A percentile compares a stretch with the other conserved stretches of the same genome.
Conservation (phyloP, 2,888 invertebrate genomes). For the Chrysolina haemoptera region DNA sequence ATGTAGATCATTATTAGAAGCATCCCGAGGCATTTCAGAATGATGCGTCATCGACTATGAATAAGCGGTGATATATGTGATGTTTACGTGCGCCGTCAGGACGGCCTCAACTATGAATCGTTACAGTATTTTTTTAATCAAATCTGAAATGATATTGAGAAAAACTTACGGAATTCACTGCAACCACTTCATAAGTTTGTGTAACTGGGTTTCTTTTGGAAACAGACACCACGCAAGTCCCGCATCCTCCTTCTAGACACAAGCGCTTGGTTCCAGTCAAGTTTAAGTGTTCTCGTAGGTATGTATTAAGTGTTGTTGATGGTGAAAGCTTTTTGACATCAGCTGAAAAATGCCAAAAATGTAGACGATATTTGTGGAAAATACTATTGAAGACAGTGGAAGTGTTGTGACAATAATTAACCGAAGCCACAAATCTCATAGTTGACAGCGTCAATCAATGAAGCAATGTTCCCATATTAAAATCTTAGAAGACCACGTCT, state of each 20-base stretch:
- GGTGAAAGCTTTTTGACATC: constrained; percentile 62
- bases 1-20: too few relatives aligned
- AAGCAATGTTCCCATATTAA: too few relatives aligned
- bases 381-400: neutral
- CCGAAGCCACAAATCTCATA: too few relatives aligned
- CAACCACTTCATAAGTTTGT: constrained; percentile 70
- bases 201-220: constrained; percentile 69
- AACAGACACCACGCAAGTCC: constrained; percentile 76
- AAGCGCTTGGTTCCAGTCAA: constrained; percentile 80
- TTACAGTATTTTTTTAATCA: neutral
- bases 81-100: too few relatives aligned
- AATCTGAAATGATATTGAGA: neutral
- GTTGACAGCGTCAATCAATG: too few relatives aligned
- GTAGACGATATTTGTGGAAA: neutral
- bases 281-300: constrained; percentile 75
- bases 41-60: too few relatives aligned
- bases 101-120: too few relatives aligned
- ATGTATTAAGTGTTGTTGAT: constrained; percentile 77
- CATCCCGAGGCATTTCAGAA: too few relatives aligned
- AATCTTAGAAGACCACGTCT: too few relatives aligned
- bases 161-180: constrained; percentile 76
- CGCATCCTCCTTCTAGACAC: constrained; percentile 84
- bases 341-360: constrained; percentile 32
- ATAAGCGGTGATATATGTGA: too few relatives aligned
- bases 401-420: too few relatives aligned